Base-by-base conservation (phyloP, 2,113 vertebrate genomes). In the Pituophis catenifer region DNA sequence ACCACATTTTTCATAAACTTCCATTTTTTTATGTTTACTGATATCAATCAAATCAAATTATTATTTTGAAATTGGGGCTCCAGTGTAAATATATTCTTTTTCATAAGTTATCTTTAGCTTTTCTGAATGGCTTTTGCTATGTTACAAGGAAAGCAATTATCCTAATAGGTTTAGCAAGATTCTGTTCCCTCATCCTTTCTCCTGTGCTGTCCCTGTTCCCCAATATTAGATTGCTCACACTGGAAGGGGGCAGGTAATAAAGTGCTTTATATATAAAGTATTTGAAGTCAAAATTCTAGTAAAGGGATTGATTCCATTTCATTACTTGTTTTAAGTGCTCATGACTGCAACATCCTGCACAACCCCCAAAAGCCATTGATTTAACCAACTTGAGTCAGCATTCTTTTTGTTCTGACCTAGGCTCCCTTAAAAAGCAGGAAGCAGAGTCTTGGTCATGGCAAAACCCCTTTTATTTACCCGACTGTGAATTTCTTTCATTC, bases 261-360 rank as follows among this genome's bases (percentile, higher is more conserved):
- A 99, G 99, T 99, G 99, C 98, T 98, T 98, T 97, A 97, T 97
- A 98, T 94, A 97, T 29, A 94, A 96, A 97, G 97, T 97, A 97
- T 97, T 96, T 97, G 97, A 97, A 12, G 94, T 92, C 93, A 94
- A 94, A 96, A 94, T 95, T 91, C 85, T 94, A 88, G 92, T 9
- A 53, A 62, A 55, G 48, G 62, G 58, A 92, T 0, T 1, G 62
- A 81, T 85, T 33, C 0, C 1, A 26, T 90, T 94, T 90, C 89
- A 0, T 0, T 9, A 8, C 0, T 0, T 0, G 17, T 55, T 90
- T 55, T 12, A 48, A 58, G 50, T 53, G 94, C 8, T 0, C n/a
- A 53, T 91, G 58, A 6, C 11, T 91, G 86, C 1, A 4, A 91
- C 52, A 93, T 91, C 1, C 0, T 1, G 0, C 33, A 21, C 70